Evolutionary conservation across 2,797 vertebrate genomes (phyloP).

Genomic region (Eleutherodactylus coqui): DNA sequence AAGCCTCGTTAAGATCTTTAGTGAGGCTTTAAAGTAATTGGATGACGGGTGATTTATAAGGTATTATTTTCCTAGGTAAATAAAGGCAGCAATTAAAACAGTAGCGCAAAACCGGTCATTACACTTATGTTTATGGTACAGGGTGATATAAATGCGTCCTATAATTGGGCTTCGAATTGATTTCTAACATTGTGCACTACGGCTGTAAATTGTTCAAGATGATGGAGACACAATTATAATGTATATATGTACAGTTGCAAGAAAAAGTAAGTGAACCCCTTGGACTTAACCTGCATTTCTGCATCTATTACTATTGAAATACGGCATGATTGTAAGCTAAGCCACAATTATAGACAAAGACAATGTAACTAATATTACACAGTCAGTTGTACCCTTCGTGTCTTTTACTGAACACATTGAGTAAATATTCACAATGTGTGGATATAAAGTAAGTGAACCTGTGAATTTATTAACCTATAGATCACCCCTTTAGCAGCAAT

Average conservation of each 20-base stretch:
- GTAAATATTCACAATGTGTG: no score
- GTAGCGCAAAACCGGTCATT: conserved; percentile 37
- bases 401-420: no score
- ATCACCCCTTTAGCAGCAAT: no score
- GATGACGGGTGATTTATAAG: conserved; percentile 40
- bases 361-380: no score
- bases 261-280: no score
- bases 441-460: no score
- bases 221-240: not conserved
- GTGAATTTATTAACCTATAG: no score
- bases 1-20: conserved; percentile 44
- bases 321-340: no score
- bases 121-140: conserved; percentile 44
- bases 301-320: no score
- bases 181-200: not conserved
- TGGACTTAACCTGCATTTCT: no score
- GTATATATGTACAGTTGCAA: not conserved
- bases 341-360: no score
- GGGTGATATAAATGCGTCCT: conserved; percentile 21
- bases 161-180: not conserved
- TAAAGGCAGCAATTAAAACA: conserved; percentile 36
- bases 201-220: not conserved
- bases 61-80: conserved; percentile 42
- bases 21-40: conserved; percentile 53
- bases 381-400: no score